Evolutionary conservation across 2,888 invertebrate species (phyloP).

Genomic region (Camponotus fellah): DNA sequence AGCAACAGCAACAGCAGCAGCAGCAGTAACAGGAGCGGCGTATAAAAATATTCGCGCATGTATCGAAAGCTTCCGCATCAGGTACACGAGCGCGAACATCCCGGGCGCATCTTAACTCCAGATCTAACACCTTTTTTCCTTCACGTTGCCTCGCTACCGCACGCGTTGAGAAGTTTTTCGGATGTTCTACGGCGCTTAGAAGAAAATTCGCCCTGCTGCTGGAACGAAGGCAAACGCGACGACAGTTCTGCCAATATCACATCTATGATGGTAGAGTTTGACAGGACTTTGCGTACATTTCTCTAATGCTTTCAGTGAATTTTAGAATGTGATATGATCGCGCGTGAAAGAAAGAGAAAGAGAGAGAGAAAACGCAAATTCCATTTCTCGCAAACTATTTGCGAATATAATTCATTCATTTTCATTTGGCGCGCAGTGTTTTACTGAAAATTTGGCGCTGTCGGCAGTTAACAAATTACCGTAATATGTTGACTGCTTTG

Average conservation of each 20-base stretch:
- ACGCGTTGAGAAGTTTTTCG: not conserved
- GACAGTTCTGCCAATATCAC: conserved; percentile 20
- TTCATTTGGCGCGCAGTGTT: conserved; percentile 35
- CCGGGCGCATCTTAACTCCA: conserved; percentile 18
- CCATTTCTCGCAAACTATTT: conserved; percentile 27
- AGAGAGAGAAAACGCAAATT: conserved; percentile 57
- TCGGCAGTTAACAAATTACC: conserved; percentile 51
- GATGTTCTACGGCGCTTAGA: conserved; percentile 1
- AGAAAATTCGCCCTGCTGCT: not conserved
- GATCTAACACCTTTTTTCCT: not conserved
- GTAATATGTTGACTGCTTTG: conserved; percentile 25
- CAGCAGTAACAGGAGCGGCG: not conserved
- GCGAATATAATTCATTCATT: conserved; percentile 47
- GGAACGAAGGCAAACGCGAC: not conserved
- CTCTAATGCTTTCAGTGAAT: not conserved
- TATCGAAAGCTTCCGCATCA: conserved; percentile 51
- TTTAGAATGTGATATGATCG: conserved; percentile 15
- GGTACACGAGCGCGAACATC: conserved; percentile 36
- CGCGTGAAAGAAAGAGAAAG: not conserved
- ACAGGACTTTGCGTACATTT: not conserved
- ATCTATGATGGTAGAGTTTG: not conserved
- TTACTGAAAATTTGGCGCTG: conserved; percentile 37
- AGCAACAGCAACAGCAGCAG: not conserved
- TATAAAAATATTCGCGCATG: conserved; percentile 42
- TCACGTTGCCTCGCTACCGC: not conserved